Base-by-base conservation (phyloP, 2,113 vertebrate species). In the Esox niger region DNA sequence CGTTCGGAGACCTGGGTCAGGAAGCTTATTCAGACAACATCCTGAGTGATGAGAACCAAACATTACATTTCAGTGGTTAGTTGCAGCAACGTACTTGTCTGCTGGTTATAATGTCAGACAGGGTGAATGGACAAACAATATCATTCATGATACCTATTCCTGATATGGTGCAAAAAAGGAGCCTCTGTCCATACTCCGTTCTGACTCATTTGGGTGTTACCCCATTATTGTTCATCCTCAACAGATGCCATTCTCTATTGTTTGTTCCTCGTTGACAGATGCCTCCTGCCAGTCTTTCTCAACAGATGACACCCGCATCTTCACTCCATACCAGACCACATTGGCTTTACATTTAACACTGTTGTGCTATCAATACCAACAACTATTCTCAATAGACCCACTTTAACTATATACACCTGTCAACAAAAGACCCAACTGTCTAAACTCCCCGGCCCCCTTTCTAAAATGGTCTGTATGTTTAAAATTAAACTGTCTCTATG, bases 1-100 rank as follows among this genome's bases (percentile, higher is more conserved):
- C 62, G 74, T 66, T 62, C n/a, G 55, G 52, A 69, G 76, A 69
- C 71, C 77, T 73, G 69, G 65, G 58, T 71, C 79, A 85, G 79
- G 0, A 76, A 77, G 68, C 47, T 82, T 81, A 77, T 60, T 79
- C 62, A 83, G 27, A 60, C 55, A 15, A 60, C 26, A 27, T 30
- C 15, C 26, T 15, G 10, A 38, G 35, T 13, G 35, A 15, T 15
- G 4, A 38, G 10, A 38, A 38, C 15, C 56, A 6, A 29, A 26
- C 7, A 23, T 29, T 2, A 11, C 30, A 23, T 23, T n/a, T n/a
- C n/a, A 9, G 21, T 23, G 6, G n/a, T 23, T 23, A 23, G 49
- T 10, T 23, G 21, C 2, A 54, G 49, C n/a, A 23, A 38, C 15
- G 35, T 38, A 2, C 15, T 38, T 38, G 35, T 38, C 35, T 38